These are phyloP conservation scores for Bombus balteatus DNA, from an alignment of 1,140 invertebrate species.

Conservation along the genomic window DNA sequence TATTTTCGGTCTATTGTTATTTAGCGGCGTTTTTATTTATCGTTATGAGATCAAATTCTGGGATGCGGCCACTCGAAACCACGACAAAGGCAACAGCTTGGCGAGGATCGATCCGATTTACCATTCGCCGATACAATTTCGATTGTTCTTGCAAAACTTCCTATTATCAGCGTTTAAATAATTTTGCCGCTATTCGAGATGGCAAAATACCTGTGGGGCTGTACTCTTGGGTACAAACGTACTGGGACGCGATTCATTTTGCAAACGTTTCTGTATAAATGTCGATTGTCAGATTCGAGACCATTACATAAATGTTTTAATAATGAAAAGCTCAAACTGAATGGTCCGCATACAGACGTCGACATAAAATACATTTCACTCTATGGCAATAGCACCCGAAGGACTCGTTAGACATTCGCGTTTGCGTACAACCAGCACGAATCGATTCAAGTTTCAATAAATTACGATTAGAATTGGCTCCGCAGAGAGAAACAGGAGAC, in stretches of 20 bases:
- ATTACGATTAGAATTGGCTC: conserved; percentile 43
- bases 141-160: not conserved
- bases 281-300: not conserved
- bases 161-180: not conserved
- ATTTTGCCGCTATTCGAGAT: not conserved
- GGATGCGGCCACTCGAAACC: not conserved
- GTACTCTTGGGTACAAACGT: not conserved
- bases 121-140: not conserved
- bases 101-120: not conserved
- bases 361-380: not conserved
- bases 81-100: not conserved
- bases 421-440: not conserved
- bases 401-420: not conserved
- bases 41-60: conserved; percentile 22
- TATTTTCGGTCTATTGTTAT: conserved; percentile 41
- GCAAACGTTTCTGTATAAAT: not conserved
- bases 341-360: not conserved
- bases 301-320: conserved; percentile 5
- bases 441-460: conserved; percentile 43
- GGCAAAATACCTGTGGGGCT: not conserved
- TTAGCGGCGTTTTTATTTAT: conserved; percentile 21
- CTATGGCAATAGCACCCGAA: not conserved
- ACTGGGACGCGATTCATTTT: not conserved
- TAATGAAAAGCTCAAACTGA: not conserved
- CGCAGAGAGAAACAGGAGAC: not conserved